Percentiles rank a stretch among this genome's conserved stretches.
These are phyloP conservation scores for Microctonus brassicae DNA, from an alignment of 2,888 invertebrate species.

Conservation along the genomic window DNA sequence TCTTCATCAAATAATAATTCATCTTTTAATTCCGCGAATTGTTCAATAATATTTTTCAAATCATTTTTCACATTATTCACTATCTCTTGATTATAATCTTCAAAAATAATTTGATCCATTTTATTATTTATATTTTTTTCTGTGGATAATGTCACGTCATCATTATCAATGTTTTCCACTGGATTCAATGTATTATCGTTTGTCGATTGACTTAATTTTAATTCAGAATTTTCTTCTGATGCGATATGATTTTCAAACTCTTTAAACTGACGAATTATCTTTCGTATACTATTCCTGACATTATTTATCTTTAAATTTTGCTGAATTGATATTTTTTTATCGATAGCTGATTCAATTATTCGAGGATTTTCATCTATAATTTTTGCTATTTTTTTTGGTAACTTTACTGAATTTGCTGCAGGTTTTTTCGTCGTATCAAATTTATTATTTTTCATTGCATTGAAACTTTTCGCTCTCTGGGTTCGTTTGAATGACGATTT, in stretches of 20 bases:
- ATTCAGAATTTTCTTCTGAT: conserved; percentile 50
- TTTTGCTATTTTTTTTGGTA: conserved; percentile 49
- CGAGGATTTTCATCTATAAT: conserved; percentile 56
- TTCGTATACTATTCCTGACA: conserved; percentile 63
- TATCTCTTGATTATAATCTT: conserved; percentile 40
- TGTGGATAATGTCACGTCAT: conserved; percentile 39
- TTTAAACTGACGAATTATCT: conserved; percentile 65
- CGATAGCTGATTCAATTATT: conserved; percentile 59
- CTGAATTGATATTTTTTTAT: conserved; percentile 38
- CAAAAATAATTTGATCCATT: conserved; percentile 45
- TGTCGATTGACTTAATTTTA: conserved; percentile 42
- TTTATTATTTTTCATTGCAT: conserved; percentile 62
- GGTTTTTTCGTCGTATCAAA: conserved; percentile 30
- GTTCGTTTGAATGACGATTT: conserved; percentile 20
- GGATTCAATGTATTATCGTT: conserved; percentile 25
- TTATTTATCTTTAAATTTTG: conserved; percentile 47
- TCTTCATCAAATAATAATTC: conserved; percentile 62
- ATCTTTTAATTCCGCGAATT: conserved; percentile 61
- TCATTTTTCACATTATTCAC: conserved; percentile 59
- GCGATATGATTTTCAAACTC: conserved; percentile 64
- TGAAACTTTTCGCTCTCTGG: conserved; percentile 59
- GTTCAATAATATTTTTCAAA: conserved; percentile 63
- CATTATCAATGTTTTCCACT: conserved; percentile 33
- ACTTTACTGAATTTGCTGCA: conserved; percentile 13
- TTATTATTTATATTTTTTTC: conserved; percentile 35